A percentile compares a stretch with the other conserved stretches of the same genome.
phyloP scores from a whole-genome alignment of 2,888 invertebrate species.

The Drosophila mulleri region DNA sequence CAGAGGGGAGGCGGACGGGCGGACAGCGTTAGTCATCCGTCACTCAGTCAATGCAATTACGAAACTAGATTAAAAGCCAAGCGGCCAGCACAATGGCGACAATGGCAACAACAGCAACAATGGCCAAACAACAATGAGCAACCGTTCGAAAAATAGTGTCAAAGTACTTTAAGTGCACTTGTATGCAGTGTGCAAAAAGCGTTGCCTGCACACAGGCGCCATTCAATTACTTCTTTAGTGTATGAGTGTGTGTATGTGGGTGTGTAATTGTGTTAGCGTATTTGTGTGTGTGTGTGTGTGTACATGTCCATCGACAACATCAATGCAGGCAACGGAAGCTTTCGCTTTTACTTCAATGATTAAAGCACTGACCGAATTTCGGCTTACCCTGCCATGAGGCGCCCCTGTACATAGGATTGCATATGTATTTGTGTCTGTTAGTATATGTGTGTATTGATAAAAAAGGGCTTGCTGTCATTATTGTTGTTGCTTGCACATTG shows the following conservation, averaged over 20 bases:
- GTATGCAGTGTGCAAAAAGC: conserved; percentile 53
- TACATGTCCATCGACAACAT: conserved; percentile 44
- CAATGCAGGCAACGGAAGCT: conserved; percentile 69
- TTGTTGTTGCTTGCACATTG: conserved; percentile 63
- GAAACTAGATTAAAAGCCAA: conserved; percentile 79
- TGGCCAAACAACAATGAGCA: conserved; percentile 45
- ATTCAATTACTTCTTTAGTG: conserved; percentile 43
- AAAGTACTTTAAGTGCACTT: conserved; percentile 74
- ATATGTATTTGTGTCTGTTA: conserved; percentile 29
- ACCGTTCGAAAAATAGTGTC: conserved; percentile 69
- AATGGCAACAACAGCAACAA: conserved; percentile 50
- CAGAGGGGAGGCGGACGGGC: conserved; percentile 5
- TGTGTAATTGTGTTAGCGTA: conserved; percentile 16
- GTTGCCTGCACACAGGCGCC: conserved; percentile 69
- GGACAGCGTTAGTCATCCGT: conserved; percentile 53
- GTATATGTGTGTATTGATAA: conserved; percentile 50
- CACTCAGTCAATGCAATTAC: conserved; percentile 76
- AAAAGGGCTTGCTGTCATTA: conserved; percentile 51
- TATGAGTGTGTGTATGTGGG: conserved; percentile 8
- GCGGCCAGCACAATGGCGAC: conserved; percentile 56
- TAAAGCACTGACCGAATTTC: conserved; percentile 78
- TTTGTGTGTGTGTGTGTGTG: conserved; percentile 23
- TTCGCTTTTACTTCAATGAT: conserved; percentile 77
- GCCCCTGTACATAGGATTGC: conserved; percentile 19
- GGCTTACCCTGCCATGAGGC: conserved; percentile 31